Base-by-base conservation (phyloP, 2,113 vertebrate genomes). In the Toxostoma redivivum region DNA sequence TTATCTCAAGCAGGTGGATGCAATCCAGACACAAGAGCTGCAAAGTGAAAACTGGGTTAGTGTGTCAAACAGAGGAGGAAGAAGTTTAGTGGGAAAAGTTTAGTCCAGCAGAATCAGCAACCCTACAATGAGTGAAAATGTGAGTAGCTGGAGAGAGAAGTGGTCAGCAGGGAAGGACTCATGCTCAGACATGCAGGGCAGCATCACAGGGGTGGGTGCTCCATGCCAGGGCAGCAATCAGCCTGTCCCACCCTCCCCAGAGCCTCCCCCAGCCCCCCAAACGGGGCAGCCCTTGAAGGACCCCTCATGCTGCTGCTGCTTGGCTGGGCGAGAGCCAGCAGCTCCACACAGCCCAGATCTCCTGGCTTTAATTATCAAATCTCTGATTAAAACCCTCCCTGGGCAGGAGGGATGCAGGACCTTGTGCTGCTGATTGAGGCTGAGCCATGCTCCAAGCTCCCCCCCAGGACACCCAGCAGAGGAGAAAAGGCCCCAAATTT, bases 121-220 rank as follows among this genome's bases (percentile, higher is more conserved):
- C 96, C 97, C 91, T 97, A 97, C 42, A 31, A 86, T 33, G 53
- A 97, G 94, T 94, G 95, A 94, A 86, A 65, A 94, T 73, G 97
- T 97, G 96, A 98, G 96, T 95, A 96, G 94, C 97, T 98, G 97
- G 91, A 97, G 97, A 97, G 96, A 97, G 95, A 96, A 97, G 86
- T 71, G 65, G 71, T 96, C 64, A 73, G 60, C 70, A 94, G 86
- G 64, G 57, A 14, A 58, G 58, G 69, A 30, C 38, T 81, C 98
- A 97, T 98, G 98, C 98, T 96, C 92, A 77, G 23, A 79, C 98
- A 97, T 98, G 98, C 98, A 88, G 14, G 37, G 15, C 37, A 25
- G 70, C 45, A 70, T 15, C 37, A 8, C 40, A 16, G 25, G 45
- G 66, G 13, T 9, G 50, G 70, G 9, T 8, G 82, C 57, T 21